Base-by-base conservation (phyloP, 1,140 invertebrate species). In the Trissolcus basalis region DNA sequence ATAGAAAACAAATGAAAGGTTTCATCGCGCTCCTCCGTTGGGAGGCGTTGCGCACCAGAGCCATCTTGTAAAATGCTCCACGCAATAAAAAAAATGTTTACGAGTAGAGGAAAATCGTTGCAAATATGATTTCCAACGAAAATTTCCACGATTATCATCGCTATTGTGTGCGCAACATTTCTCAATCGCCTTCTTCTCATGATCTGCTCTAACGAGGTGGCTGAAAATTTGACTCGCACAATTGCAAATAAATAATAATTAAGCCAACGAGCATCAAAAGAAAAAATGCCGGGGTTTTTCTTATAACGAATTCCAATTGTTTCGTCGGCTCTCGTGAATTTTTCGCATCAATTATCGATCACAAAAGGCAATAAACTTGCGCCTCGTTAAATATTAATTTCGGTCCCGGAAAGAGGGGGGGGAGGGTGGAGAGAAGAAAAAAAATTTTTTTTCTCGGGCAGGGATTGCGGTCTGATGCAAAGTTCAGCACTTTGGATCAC, bases 401-500 rank as follows among this genome's bases (percentile, higher is more conserved):
- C n/a, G n/a, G 36, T 3, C 6, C 19, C 2, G 19, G 19, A n/a
- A n/a, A n/a, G n/a, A 6, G 19, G 2, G 6, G 19, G 19, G 19
- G 19, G 19, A 27, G 19, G 19, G 19, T n/a, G 9, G 36, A 39
- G n/a, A 4, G n/a, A 11, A 39, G 33, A 39, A 39, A 39, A 39
- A 39, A 39, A 39, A 1, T 39, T 11, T 39, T 39, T 39, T 27
- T 27, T 27, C 6, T 27, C 19, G 19, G 9, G 9, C 27, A 64
- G 64, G 70, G 65, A 53, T 33, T 9, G 33, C n/a, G 9, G 45
- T 14, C 41, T 55, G 35, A 39, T 53, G 45, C 13, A 63, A 68
- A 58, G 58, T 61, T 49, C 56, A 59, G 43, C 68, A 68, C 61
- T 70, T 61, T 47, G 67, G 81, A 83, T 81, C 80, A 81, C 76